phyloP scores from a whole-genome alignment of 2,113 vertebrate genomes.

The Crotophaga sulcirostris region DNA sequence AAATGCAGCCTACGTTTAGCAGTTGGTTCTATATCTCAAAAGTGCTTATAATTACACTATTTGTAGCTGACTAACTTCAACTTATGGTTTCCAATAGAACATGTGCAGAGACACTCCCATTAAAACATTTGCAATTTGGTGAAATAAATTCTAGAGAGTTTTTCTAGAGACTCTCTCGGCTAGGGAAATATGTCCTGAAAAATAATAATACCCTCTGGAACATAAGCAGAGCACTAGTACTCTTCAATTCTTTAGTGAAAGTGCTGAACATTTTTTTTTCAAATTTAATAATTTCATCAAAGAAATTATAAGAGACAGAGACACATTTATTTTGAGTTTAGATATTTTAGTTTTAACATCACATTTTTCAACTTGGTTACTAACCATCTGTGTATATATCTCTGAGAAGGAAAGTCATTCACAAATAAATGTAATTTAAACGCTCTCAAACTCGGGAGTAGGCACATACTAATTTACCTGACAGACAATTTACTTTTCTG shows the following conservation, averaged over 20 bases:
- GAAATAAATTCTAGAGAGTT: neutral
- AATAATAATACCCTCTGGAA: neutral
- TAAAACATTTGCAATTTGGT: neutral
- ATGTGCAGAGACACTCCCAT: neutral
- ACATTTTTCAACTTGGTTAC: neutral
- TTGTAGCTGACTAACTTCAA: neutral
- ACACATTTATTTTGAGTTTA: neutral
- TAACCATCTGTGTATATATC: neutral
- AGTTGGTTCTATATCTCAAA: neutral
- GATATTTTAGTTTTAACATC: neutral
- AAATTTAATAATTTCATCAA: neutral
- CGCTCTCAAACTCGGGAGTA: neutral
- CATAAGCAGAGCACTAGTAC: neutral
- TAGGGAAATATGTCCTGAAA: neutral
- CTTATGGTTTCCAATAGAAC: neutral
- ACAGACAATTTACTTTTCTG: neutral
- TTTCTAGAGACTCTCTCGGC: neutral
- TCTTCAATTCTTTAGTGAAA: neutral
- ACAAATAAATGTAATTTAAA: neutral
- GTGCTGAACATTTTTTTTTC: neutral
- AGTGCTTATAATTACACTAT: neutral
- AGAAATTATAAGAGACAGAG: neutral
- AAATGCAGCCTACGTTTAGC: accelerated
- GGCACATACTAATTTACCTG: neutral
- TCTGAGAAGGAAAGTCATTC: neutral